Evolutionary conservation across 1,140 invertebrate species (phyloP).

Genomic region (Zophobas morio): DNA sequence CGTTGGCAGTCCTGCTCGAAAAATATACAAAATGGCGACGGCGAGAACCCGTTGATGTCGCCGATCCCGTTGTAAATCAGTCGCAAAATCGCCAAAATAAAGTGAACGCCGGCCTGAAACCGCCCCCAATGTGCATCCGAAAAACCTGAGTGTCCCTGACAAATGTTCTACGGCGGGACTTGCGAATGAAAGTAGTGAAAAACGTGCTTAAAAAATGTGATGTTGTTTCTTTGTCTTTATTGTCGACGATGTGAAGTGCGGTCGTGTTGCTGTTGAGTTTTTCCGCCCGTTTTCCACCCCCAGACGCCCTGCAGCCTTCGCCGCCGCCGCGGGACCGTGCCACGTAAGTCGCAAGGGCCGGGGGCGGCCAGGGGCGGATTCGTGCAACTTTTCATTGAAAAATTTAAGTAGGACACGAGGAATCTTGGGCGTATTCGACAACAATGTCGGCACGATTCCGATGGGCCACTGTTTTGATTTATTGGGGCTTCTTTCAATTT

Average conservation of each 20-base stretch:
- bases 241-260: slow-evolving; percentile 56
- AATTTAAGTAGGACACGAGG: slow-evolving; percentile 51
- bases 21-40: slow-evolving; percentile 48
- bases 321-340: not conserved
- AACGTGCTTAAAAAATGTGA: slow-evolving; percentile 55
- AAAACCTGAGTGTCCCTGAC: not conserved
- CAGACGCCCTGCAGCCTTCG: slow-evolving; percentile 1
- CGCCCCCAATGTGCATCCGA: not conserved
- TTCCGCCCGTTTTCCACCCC: slow-evolving; percentile 19
- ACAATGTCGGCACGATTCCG: slow-evolving; percentile 45
- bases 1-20: slow-evolving; percentile 25
- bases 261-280: slow-evolving; percentile 48
- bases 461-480: slow-evolving; percentile 49
- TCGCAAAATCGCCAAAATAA: not conserved
- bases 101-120: slow-evolving; percentile 2
- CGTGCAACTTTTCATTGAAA: slow-evolving; percentile 40
- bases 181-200: slow-evolving; percentile 15
- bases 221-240: slow-evolving; percentile 60
- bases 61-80: slow-evolving; percentile 11
- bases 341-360: slow-evolving; percentile 22
- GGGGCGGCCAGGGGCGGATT: not conserved
- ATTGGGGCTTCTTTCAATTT: slow-evolving; percentile 44
- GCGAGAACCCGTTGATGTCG: slow-evolving; percentile 17
- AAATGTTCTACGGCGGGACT: slow-evolving; percentile 5
- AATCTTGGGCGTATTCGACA: slow-evolving; percentile 54